phyloP scores from a whole-genome alignment of 2,888 invertebrate genomes.

The Drosophila cyrtoloma region DNA sequence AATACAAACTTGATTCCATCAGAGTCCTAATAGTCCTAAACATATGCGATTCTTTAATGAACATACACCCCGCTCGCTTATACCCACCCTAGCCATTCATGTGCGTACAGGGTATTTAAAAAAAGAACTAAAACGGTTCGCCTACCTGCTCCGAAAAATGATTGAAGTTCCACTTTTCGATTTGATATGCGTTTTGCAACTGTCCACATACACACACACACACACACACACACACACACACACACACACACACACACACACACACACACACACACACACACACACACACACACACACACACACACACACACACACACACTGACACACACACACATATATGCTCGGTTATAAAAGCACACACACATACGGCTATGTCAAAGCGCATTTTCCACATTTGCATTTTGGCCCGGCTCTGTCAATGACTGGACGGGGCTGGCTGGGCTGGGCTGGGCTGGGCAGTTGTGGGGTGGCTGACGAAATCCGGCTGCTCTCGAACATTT shows the following conservation, averaged over 20 bases:
- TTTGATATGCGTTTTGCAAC: conserved; percentile 76
- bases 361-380: neutral
- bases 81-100: neutral
- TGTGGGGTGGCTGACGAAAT: conserved; percentile 4
- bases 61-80: too few relatives aligned
- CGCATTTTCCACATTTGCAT: conserved; percentile 35
- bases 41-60: neutral
- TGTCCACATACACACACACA: conserved; percentile 34
- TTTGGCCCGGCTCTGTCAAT: conserved; percentile 47
- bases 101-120: conserved; percentile 17
- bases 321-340: conserved; percentile 19
- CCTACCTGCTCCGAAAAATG: conserved; percentile 68
- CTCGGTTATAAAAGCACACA: conserved; percentile 67
- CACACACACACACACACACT: conserved; percentile 10
- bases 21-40: neutral
- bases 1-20: neutral
- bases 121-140: conserved; percentile 25
- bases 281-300: conserved; percentile 4
- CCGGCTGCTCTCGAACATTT: conserved; percentile 51
- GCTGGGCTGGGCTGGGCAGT: neutral
- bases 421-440: conserved; percentile 11
- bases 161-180: conserved; percentile 79
- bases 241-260: conserved; percentile 6
- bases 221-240: conserved; percentile 5
- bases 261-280: conserved; percentile 17